Evolutionary conservation across 2,113 vertebrate genomes (phyloP).

Genomic region (Eubucco bourcierii): DNA sequence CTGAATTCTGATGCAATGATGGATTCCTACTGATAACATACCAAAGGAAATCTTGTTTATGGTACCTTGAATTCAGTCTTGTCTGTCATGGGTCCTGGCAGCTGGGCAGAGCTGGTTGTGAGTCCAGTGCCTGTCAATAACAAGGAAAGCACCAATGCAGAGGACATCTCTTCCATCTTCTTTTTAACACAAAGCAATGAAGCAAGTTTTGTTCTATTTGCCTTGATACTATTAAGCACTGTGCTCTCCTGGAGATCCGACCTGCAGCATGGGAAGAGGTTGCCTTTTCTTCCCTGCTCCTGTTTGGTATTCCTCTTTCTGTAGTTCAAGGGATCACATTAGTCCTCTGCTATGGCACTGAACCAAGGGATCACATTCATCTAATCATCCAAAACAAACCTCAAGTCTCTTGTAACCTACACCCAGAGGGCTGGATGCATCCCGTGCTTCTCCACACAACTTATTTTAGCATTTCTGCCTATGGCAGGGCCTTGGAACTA

Average conservation of each 20-base stretch:
- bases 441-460: background rate
- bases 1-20: background rate
- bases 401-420: background rate
- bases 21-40: background rate
- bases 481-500: no score
- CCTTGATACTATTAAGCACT: fast-evolving
- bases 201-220: background rate
- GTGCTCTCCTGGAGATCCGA: background rate
- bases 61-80: background rate
- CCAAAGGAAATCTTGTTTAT: background rate
- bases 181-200: fast-evolving
- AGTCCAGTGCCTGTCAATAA: background rate
- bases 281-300: background rate
- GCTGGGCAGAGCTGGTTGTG: background rate
- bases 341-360: background rate
- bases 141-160: fast-evolving
- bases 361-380: background rate
- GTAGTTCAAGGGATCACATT: background rate
- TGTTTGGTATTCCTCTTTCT: background rate
- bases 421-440: background rate
- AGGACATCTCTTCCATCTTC: background rate
- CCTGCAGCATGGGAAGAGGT: background rate
- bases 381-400: background rate
- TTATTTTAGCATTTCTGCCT: background rate
- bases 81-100: background rate